Conservation (phyloP, 2,797 vertebrate species). For the Phrynocephalus guinanensis region DNA sequence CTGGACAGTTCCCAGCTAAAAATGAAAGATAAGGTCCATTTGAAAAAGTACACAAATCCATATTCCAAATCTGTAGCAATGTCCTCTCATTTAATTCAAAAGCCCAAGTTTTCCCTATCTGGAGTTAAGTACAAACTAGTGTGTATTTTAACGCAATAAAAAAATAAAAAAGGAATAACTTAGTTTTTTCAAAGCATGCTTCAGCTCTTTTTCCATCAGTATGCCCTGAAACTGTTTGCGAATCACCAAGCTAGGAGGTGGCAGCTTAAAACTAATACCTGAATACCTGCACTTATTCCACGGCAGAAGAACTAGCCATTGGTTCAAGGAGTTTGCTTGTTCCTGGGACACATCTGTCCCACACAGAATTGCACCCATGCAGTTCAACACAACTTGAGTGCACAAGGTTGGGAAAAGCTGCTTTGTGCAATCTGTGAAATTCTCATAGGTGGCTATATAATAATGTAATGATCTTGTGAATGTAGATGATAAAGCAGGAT, state of each 20-base stretch:
- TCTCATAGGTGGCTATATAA: no score
- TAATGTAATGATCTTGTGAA: no score
- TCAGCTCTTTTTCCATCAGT: neutral
- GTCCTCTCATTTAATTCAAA: constrained; percentile 44
- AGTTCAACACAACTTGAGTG: neutral
- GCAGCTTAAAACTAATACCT: neutral
- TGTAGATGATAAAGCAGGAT: neutral
- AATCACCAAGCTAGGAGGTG: neutral
- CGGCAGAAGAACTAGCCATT: neutral
- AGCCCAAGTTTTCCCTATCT: neutral
- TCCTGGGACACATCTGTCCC: neutral
- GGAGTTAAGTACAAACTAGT: no score
- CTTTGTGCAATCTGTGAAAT: neutral
- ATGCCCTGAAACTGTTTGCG: neutral
- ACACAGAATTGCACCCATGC: neutral
- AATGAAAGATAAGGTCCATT: neutral
- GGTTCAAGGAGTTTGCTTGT: neutral
- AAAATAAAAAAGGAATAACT: no score
- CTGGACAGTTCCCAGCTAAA: neutral
- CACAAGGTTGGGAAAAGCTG: neutral
- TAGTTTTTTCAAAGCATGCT: neutral
- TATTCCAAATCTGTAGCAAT: neutral
- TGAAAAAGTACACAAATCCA: neutral
- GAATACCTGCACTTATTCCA: neutral
- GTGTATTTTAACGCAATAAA: no score